Percentiles rank a stretch among this genome's conserved stretches.
Conservation (phyloP, 2,797 vertebrate species). For the Petrocephalus schoutedeni region DNA sequence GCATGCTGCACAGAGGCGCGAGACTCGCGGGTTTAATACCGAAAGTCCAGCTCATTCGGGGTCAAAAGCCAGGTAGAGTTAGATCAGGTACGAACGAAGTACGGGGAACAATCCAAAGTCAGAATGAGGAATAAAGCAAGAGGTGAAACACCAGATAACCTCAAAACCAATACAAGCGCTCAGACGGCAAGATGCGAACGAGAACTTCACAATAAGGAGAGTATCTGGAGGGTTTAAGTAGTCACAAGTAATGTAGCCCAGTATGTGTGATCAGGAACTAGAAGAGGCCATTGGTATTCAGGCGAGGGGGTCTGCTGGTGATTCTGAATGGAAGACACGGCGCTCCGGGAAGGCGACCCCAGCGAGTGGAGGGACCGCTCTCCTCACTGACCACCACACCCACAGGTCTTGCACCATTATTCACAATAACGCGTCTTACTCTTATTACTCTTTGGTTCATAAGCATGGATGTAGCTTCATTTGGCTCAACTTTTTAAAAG, state of each 20-base stretch:
- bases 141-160: not conserved
- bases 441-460: not conserved
- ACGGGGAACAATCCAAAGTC: not conserved
- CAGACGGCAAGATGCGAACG: not conserved
- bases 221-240: not conserved
- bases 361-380: not conserved
- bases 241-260: not conserved
- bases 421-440: not conserved
- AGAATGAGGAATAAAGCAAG: not conserved
- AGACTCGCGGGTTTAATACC: not conserved
- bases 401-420: not conserved
- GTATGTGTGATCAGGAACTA: not conserved
- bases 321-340: not conserved
- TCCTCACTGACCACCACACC: not conserved
- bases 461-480: conserved; percentile 1
- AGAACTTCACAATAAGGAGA: not conserved
- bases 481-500: not conserved
- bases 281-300: not conserved
- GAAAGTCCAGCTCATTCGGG: not conserved
- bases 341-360: not conserved
- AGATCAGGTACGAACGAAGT: not conserved
- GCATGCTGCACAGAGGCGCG: not conserved
- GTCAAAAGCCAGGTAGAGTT: not conserved
- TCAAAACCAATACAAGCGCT: not conserved
- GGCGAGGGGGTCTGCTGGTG: not conserved